Base-by-base conservation (phyloP, 2,797 vertebrate species). In the Pangasius djambal region DNA sequence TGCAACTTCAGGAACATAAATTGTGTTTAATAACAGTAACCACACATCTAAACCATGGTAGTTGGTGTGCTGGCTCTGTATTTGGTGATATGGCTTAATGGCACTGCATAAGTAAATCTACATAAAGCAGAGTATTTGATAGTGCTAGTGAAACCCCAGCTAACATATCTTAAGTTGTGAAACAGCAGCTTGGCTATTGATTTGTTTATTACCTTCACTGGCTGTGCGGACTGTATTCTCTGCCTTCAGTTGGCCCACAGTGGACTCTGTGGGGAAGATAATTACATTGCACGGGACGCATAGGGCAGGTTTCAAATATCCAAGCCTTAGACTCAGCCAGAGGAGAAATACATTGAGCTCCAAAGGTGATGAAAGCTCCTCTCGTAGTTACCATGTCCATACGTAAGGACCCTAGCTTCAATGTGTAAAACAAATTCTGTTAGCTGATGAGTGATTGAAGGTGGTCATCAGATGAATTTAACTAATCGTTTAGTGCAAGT, bases 301-400 rank as follows among this genome's bases (percentile, higher is more conserved):
- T 89, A 3, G 92, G 92, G 92, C 93, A 91, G 93, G 92, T 94
- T 94, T 96, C 93, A 92, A 93, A 93, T 95, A 95, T 95, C 94
- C 90, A 93, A 86, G 91, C 92, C 81, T 90, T 94, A 88, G 52
- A 89, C 59, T 90, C 69, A 91, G 93, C 95, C 95, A 95, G 95
- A 95, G 93, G 91, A 93, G 95, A 94, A 95, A 93, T 91, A 93
- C 94, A 95, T 95, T 95, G 94, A 95, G 95, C 94, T 96, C 93
- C 59, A 90, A 93, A 95, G 95, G 95, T 95, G 95, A 94, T 95
- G 96, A 96, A 95, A 96, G 93, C 93, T 25, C 92, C 91, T 94
- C 94, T 94, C 92, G 75, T 92, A 94, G 93, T 93, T 90, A 91
- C 90, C 52, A 89, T 90, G 92, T 95, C 92, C 91, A 93, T 92